Percentiles rank a stretch among this genome's conserved stretches.
Conservation (phyloP, 35 echinoderm and acorn worm species). For the Chiridota heheva region DNA sequence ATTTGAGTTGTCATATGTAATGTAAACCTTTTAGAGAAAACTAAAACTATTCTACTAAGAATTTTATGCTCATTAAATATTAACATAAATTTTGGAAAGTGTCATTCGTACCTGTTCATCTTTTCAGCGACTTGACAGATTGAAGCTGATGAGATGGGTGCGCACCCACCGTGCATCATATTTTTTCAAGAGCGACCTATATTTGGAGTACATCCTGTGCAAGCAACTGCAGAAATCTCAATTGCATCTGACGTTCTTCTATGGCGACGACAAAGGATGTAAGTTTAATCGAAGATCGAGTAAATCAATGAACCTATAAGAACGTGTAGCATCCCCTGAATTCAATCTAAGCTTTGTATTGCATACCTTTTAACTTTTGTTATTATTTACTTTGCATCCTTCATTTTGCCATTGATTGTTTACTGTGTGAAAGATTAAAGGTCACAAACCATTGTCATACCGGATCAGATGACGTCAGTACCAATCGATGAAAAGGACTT, state of each 20-base stretch:
- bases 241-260: slow-evolving; percentile 54
- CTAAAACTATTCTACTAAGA: too few species aligned
- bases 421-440: too few species aligned
- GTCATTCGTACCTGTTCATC: background rate
- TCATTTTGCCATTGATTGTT: background rate
- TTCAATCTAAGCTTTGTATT: background rate
- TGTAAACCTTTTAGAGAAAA: too few species aligned
- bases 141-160: slow-evolving; percentile 96
- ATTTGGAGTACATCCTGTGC: slow-evolving; percentile 80
- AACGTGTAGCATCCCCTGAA: background rate
- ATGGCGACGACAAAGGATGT: slow-evolving; percentile 55
- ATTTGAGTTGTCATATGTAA: too few species aligned
- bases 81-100: too few species aligned
- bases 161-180: slow-evolving; percentile 80
- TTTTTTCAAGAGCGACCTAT: slow-evolving; percentile 93
- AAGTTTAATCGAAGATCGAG: too few species aligned
- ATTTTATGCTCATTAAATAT: too few species aligned
- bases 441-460: too few species aligned
- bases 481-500: too few species aligned
- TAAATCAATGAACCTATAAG: background rate
- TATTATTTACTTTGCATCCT: background rate
- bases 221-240: slow-evolving; percentile 87
- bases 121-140: slow-evolving; percentile 70
- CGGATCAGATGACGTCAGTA: too few species aligned
- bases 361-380: background rate